phyloP scores from a whole-genome alignment of 2,113 vertebrate genomes.

The Serinus canaria region DNA sequence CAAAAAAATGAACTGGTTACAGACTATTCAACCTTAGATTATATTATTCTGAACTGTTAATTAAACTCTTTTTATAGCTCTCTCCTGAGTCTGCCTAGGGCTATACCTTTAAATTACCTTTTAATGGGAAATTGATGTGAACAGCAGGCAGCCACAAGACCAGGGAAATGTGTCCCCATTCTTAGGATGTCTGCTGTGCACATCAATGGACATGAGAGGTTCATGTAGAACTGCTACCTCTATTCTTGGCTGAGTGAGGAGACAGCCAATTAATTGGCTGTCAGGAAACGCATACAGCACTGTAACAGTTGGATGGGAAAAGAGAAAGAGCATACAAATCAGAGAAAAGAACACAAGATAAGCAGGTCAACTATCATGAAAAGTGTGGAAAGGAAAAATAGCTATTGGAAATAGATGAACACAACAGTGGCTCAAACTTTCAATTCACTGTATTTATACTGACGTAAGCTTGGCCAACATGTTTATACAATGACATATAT shows the following conservation, averaged over 20 bases:
- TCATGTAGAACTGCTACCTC: constrained; percentile 32
- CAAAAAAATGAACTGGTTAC: constrained; percentile 36
- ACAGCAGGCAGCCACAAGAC: constrained; percentile 49
- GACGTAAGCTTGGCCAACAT: not conserved
- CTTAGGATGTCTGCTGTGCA: constrained; percentile 22
- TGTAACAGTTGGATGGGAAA: constrained; percentile 40
- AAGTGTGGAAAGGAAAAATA: constrained; percentile 3
- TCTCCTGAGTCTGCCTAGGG: constrained; percentile 45
- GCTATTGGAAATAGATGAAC: not conserved
- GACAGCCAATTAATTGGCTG: constrained; percentile 62
- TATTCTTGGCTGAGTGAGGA: constrained; percentile 49
- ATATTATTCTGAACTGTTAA: constrained; percentile 66
- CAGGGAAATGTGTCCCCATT: constrained; percentile 44
- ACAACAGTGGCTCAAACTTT: not conserved
- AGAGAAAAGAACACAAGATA: constrained; percentile 32
- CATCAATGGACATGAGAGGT: constrained; percentile 42
- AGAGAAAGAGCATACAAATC: constrained; percentile 29
- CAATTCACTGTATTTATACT: not conserved
- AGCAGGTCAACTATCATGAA: not conserved
- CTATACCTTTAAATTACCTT: constrained; percentile 51
- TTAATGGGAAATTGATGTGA: constrained; percentile 60
- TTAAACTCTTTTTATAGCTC: constrained; percentile 67
- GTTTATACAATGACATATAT: not conserved
- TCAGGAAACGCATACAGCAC: constrained; percentile 33
- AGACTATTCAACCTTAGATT: constrained; percentile 49